Conservation (phyloP, 2,797 vertebrate species). For the Darevskia mixta region DNA sequence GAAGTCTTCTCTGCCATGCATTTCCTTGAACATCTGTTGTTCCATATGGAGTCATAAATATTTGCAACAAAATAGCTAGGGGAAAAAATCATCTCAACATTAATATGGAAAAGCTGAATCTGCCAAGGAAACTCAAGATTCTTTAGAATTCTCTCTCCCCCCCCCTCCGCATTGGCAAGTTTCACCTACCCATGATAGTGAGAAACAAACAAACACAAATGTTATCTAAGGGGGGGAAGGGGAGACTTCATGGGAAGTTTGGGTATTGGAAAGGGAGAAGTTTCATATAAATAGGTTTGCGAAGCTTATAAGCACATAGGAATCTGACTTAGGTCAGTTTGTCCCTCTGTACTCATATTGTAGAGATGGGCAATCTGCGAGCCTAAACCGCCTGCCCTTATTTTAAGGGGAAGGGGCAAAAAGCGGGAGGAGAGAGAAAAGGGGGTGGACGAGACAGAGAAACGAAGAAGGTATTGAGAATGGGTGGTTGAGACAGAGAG, state of each 20-base stretch:
- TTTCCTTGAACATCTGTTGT: slow-evolving; percentile 78
- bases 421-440: too few species aligned
- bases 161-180: slow-evolving; percentile 56
- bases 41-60: slow-evolving; percentile 81
- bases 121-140: slow-evolving; percentile 68
- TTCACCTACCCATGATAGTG: slow-evolving; percentile 63
- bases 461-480: too few species aligned
- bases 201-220: slow-evolving; percentile 28
- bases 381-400: too few species aligned
- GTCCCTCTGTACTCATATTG: not conserved
- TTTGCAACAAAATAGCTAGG: slow-evolving; percentile 78
- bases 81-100: slow-evolving; percentile 74
- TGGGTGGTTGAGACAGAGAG: too few species aligned
- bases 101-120: slow-evolving; percentile 73
- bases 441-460: too few species aligned
- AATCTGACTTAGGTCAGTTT: not conserved
- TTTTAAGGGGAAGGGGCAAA: too few species aligned
- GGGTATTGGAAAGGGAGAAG: slow-evolving; percentile 27
- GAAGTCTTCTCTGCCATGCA: slow-evolving; percentile 75
- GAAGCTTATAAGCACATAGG: not conserved
- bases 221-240: slow-evolving; percentile 55
- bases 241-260: slow-evolving; percentile 21
- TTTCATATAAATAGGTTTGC: slow-evolving; percentile 29
- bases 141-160: slow-evolving; percentile 39
- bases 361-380: not conserved